Base-by-base conservation (phyloP, 2,113 vertebrate species). In the Rostratula benghalensis region DNA sequence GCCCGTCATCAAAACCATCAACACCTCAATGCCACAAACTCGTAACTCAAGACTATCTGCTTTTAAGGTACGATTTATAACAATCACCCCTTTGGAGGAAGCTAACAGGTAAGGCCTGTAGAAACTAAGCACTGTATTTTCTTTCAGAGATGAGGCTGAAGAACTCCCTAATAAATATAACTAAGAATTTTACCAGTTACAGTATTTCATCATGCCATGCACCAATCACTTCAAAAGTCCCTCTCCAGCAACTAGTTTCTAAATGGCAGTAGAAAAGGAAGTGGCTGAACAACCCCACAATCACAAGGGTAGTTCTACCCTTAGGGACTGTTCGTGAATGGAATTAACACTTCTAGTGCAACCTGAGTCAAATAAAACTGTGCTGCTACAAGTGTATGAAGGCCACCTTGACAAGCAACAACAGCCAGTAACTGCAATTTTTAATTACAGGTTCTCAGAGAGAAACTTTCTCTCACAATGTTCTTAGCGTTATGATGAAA, bases 251-350 rank as follows among this genome's bases (percentile, higher is more conserved):
- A 83, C 57, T 6, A 45, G 33, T 25, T 93, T 91, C 78, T 71
- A 27, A 68, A 79, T 3, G 22, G 18, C 68, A 54, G 30, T 6
- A 84, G 57, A 59, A 90, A 68, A 12, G 91, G 50, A 87, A 87
- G 30, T 20, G 37, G 37, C 31, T 76, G 35, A 37, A 69, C 43
- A 76, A 77, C 37, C 6, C 54, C 59, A 69, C 43, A 70, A 31
- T 39, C 22, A 7, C 20, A 81, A 54, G 41, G 28, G 31, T 41
- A 83, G 46, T 56, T 85, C 46, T 57, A 63, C 4, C 39, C 48
- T n/a, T 39, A 51, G 7, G 13, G 11, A 91, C 75, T 7, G 9
- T 35, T 53, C 0, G 0, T 2, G 1, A 81, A 50, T 27, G 12
- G 37, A 85, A 83, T 46, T 75, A 73, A 85, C 8, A 27, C 22